These are phyloP conservation scores for Cryptophagus acutangulus DNA, from an alignment of 2,888 invertebrate species.

Conservation along the genomic window DNA sequence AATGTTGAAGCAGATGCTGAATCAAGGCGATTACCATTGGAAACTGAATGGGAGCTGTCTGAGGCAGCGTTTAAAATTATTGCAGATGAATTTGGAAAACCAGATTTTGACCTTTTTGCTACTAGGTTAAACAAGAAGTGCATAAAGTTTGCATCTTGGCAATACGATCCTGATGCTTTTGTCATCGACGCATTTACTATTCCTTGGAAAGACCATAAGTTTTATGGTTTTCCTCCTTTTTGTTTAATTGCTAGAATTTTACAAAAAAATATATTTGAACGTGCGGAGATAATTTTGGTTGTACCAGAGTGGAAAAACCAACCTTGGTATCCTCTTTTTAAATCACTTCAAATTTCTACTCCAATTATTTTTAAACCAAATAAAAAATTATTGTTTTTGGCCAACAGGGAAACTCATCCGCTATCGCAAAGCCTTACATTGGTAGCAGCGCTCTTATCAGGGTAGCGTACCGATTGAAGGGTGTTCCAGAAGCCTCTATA, in stretches of 20 bases:
- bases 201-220: constrained; percentile 13
- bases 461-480: not conserved
- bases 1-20: constrained; percentile 9
- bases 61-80: constrained; percentile 3
- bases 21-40: not conserved
- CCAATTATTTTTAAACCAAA: constrained; percentile 4
- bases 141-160: constrained; percentile 29
- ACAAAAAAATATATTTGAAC: constrained; percentile 30
- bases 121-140: constrained; percentile 26
- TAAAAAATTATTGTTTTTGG: constrained; percentile 3
- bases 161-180: constrained; percentile 24
- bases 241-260: constrained; percentile 26
- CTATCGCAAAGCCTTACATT: constrained; percentile 4
- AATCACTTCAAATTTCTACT: not conserved
- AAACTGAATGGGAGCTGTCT: constrained; percentile 6
- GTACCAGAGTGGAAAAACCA: constrained; percentile 31
- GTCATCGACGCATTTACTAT: constrained; percentile 33
- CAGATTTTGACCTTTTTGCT: no score
- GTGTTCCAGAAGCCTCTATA: not conserved
- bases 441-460: constrained; percentile 2
- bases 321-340: constrained; percentile 30
- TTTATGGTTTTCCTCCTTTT: constrained; percentile 22
- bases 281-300: constrained; percentile 26
- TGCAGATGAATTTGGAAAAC: no score
- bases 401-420: not conserved